phyloP scores from a whole-genome alignment of 2,888 invertebrate species.

The Blastobasis adustella region DNA sequence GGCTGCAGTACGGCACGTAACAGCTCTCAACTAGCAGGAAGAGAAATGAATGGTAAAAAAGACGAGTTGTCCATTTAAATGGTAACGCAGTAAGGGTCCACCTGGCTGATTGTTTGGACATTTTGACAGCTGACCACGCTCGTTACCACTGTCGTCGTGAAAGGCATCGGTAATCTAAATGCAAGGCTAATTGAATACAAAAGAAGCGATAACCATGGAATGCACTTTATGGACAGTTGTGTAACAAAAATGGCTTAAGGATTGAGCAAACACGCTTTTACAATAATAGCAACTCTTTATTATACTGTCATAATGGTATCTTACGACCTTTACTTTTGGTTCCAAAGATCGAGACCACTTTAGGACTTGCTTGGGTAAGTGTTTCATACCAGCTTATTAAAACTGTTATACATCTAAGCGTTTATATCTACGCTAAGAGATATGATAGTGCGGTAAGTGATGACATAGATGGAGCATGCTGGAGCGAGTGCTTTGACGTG shows the following conservation, averaged over 20 bases:
- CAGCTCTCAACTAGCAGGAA: too few relatives aligned
- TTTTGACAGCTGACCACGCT: slow-evolving; percentile 74
- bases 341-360: too few relatives aligned
- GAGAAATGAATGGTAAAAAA: slow-evolving; percentile 11
- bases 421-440: too few relatives aligned
- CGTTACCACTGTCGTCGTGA: slow-evolving; percentile 71
- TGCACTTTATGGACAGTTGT: slow-evolving; percentile 58
- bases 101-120: slow-evolving; percentile 68
- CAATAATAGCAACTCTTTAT: not conserved
- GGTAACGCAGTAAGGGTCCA: slow-evolving; percentile 24
- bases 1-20: too few relatives aligned
- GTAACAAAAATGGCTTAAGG: slow-evolving; percentile 38
- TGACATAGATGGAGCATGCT: too few relatives aligned
- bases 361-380: too few relatives aligned
- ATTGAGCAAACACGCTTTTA: slow-evolving; percentile 20
- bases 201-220: slow-evolving; percentile 64
- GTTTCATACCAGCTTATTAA: too few relatives aligned
- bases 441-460: too few relatives aligned
- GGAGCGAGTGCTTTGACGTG: too few relatives aligned
- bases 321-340: too few relatives aligned
- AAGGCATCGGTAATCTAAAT: slow-evolving; percentile 69
- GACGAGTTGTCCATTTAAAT: slow-evolving; percentile 10
- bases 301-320: too few relatives aligned
- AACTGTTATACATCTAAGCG: too few relatives aligned
- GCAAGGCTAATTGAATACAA: slow-evolving; percentile 74